Evolutionary conservation across 2,113 vertebrate species (phyloP).

Genomic region (Sinocyclocheilus anshuiensis): DNA sequence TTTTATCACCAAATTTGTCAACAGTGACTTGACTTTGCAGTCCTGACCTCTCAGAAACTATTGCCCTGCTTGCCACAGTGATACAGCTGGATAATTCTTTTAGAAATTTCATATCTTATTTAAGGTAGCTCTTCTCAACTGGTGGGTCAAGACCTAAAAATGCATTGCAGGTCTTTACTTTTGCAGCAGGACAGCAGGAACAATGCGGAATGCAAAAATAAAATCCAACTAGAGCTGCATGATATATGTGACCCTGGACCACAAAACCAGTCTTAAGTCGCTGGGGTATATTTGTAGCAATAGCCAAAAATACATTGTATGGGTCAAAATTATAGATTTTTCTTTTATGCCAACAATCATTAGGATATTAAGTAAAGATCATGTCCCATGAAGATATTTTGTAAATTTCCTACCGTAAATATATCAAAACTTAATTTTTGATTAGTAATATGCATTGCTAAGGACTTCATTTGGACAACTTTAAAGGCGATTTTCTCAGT

Average conservation of each 20-base stretch:
- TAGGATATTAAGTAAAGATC: no score
- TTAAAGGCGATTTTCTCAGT: no score
- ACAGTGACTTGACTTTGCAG: constrained; percentile 20
- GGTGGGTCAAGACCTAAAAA: constrained; percentile 8
- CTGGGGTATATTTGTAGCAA: no score
- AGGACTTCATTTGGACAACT: no score
- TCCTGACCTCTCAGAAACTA: constrained; percentile 40
- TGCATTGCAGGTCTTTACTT: not conserved
- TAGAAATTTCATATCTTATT: constrained; percentile 7
- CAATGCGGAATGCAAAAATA: not conserved
- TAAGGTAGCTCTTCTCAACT: not conserved
- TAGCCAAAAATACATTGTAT: no score
- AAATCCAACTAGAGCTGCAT: not conserved
- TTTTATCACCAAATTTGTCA: constrained; percentile 50
- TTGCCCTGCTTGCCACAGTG: constrained; percentile 19
- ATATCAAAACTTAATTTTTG: no score
- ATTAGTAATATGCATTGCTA: no score
- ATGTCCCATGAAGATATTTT: no score
- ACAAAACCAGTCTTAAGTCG: no score
- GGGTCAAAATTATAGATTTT: no score
- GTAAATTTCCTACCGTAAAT: no score
- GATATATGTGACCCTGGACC: not conserved
- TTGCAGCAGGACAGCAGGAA: not conserved
- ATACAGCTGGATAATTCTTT: not conserved
- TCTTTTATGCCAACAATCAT: no score